Percentiles rank a stretch among this genome's conserved stretches.
Evolutionary conservation across 2,113 vertebrate genomes (phyloP).

Genomic region (Enhydra lutris): DNA sequence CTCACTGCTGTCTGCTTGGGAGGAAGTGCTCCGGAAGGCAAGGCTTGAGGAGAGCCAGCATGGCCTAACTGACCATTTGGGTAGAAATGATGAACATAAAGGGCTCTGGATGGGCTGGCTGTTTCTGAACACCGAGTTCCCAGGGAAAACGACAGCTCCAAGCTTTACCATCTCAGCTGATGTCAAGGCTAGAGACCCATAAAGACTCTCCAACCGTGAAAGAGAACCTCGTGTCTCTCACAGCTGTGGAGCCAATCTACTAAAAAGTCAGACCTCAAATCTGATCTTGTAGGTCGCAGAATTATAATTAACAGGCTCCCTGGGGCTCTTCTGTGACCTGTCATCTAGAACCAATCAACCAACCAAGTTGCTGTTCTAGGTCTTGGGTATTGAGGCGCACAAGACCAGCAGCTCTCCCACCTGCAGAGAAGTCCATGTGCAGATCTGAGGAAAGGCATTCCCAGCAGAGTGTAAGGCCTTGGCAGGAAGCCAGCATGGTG

Average conservation of each 20-base stretch:
- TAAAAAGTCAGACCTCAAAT: background rate
- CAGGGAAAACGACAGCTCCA: background rate
- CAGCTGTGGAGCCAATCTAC: background rate
- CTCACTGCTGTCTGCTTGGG: background rate
- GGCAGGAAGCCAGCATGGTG: no score
- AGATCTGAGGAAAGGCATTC: background rate
- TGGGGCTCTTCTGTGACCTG: background rate
- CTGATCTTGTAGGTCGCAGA: background rate
- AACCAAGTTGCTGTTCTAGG: background rate
- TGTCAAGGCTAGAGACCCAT: background rate
- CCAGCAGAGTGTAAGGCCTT: background rate
- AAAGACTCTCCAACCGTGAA: background rate
- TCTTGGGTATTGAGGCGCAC: background rate
- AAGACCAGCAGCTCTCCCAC: background rate
- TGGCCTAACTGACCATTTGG: no score
- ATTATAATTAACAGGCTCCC: background rate
- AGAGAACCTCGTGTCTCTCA: background rate
- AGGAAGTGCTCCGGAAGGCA: background rate
- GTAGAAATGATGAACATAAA: background rate
- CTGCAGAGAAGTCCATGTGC: background rate
- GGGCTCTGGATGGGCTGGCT: background rate
- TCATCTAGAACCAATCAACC: background rate
- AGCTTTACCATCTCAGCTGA: background rate
- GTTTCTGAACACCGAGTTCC: background rate
- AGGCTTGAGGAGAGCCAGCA: background rate